Percentiles rank a stretch among this genome's conserved stretches.
These are phyloP conservation scores for Halesus radiatus DNA, from an alignment of 1,140 invertebrate genomes.

Conservation along the genomic window DNA sequence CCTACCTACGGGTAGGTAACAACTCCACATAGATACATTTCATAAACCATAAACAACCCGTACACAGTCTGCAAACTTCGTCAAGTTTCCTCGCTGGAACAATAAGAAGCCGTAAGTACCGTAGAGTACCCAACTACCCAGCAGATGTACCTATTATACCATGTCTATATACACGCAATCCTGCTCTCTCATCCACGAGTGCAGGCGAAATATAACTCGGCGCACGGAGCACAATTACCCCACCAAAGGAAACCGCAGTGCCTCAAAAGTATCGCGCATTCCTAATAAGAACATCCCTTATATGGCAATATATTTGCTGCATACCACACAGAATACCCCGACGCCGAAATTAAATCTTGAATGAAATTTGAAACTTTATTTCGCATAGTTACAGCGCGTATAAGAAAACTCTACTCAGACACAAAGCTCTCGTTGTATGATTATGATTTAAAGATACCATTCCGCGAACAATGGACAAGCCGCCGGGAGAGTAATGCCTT, in stretches of 20 bases:
- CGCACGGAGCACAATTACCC: slow-evolving; percentile 43
- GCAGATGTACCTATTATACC: not conserved
- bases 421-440: slow-evolving; percentile 54
- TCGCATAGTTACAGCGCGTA: slow-evolving; percentile 54
- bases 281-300: slow-evolving; percentile 53
- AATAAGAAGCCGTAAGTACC: slow-evolving; percentile 41
- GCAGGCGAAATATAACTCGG: not conserved
- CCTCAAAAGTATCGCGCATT: slow-evolving; percentile 54
- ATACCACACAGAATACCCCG: slow-evolving; percentile 24
- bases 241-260: slow-evolving; percentile 53
- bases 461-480: slow-evolving; percentile 51
- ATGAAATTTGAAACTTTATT: slow-evolving; percentile 66
- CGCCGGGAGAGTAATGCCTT: slow-evolving; percentile 26
- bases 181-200: not conserved
- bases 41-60: slow-evolving; percentile 31
- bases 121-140: not conserved
- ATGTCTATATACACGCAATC: not conserved
- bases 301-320: slow-evolving; percentile 41
- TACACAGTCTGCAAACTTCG: slow-evolving; percentile 24
- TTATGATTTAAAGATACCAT: slow-evolving; percentile 57
- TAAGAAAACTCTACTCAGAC: slow-evolving; percentile 52
- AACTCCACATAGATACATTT: slow-evolving; percentile 25
- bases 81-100: slow-evolving; percentile 24
- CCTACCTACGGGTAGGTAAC: too few relatives aligned
- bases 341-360: slow-evolving; percentile 66